Base-by-base conservation (phyloP, 1,140 invertebrate species). In the Meteorus sp. region DNA sequence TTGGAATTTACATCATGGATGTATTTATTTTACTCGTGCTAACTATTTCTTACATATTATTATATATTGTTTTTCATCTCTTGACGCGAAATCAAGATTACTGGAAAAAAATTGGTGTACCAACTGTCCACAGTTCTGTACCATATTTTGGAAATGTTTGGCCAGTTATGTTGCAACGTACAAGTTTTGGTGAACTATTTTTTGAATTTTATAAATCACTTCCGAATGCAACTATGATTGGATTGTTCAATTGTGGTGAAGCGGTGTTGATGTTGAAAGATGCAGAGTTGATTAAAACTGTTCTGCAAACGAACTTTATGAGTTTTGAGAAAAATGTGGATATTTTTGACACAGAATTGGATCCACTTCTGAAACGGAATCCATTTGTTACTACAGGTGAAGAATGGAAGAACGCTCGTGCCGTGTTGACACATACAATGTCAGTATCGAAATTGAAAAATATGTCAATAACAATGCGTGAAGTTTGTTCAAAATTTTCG, bases 81-180 rank as follows among this genome's bases (percentile, higher is more conserved):
- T 33, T 51, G 9, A 44, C 19, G 33, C 9, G 2, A 17, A 58
- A 58, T 39, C 23, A 51, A 39, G 64, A 67, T 25, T 78, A 83
- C 57, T 85, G 82, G 82, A 52, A 69, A 23, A 65, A 73, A 1
- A 67, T 66, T 56, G 74, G 76, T 3, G 73, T 85, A 0, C 73
- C 76, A 44, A 71, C 72, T 23, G 55, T 72, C 1, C 68, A 65
- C 7, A 61, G 61, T 50, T 41, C 51, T 2, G 1, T 64, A 1
- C 68, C 69, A 0, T 52, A 66, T 4, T 27, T 76, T 2, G 75
- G 75, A 5, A 72, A 77, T 37, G 23, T 70, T 2, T 31, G 51
- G 5, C 53, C 65, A 0, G 9, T 69, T 7, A 8, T 73, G 0
- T 22, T 43, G 0, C 2, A 63, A 5, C 60, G 33, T 11, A 47